Base-by-base conservation (phyloP, 1,140 invertebrate species). In the Andricus grossulariae region DNA sequence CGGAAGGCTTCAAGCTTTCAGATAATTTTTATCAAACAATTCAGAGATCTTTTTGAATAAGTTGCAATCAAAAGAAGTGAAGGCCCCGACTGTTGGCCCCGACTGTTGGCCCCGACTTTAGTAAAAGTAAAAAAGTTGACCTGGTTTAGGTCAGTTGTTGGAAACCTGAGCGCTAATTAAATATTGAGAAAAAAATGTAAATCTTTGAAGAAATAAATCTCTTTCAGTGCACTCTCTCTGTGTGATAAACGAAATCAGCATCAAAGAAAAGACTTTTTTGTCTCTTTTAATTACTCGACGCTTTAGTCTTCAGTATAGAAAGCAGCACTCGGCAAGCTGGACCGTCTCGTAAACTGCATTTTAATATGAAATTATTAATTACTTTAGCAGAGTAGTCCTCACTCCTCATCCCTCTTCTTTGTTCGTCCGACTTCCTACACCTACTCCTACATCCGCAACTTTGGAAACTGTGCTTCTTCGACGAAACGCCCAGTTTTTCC, bases 341-440 rank as follows among this genome's bases (percentile, higher is more conserved):
- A 66, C 60, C 60, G 60, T 66, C 60, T 66, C 60, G 60, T 66
- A 66, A 66, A 66, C 60, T 66, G 60, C 25, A 66, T 45, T 66
- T 66, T 66, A 66, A 66, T 66, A 66, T 66, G 60, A 66, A 66
- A 32, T 66, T 66, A 66, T 66, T 66, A 66, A 66, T 66, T 66
- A 66, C 60, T 66, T 66, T 39, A 66, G 60, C 60, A 66, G 60
- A 66, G 15, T 66, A 66, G 25, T 66, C 60, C n/a, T 66, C 39
- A 32, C 21, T n/a, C 32, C 15, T 66, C 32, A 6, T 16, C 25
- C 39, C 60, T 39, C 10, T 66, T 66, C 60, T 45, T 66, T 66
- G 60, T 66, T 66, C 25, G 32, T 60, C 21, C 57, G 16, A 21
- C 57, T 60, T 60, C 57, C 57, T 60, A n/a, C 18, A 54, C n/a